These are phyloP conservation scores for Paratrypauchen microcephalus DNA, from an alignment of 2,797 vertebrate species.

Conservation along the genomic window DNA sequence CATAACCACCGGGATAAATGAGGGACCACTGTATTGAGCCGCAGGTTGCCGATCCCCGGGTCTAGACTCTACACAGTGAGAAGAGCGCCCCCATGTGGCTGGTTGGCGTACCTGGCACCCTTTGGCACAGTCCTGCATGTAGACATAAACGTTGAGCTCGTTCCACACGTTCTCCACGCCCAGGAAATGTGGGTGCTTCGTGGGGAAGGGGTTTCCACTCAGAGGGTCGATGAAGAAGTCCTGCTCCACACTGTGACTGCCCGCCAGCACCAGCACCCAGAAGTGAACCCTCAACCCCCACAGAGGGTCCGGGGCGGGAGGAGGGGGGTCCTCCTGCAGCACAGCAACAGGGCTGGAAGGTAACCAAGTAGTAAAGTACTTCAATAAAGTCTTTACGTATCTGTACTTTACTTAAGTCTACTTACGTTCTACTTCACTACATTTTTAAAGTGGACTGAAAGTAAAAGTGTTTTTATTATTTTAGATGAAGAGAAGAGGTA, in stretches of 20 bases:
- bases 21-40: too few species aligned
- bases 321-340: background rate
- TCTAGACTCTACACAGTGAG: too few species aligned
- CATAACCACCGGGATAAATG: too few species aligned
- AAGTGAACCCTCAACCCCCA: conserved; percentile 84
- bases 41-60: too few species aligned
- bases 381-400: too few species aligned
- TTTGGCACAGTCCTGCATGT: conserved; percentile 88
- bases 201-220: conserved; percentile 76
- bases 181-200: conserved; percentile 77
- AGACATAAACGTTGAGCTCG: conserved; percentile 89
- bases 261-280: conserved; percentile 89
- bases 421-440: too few species aligned
- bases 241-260: conserved; percentile 80
- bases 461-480: too few species aligned
- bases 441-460: too few species aligned
- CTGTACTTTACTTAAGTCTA: too few species aligned
- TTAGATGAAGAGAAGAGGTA: too few species aligned
- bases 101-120: conserved; percentile 65
- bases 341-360: background rate
- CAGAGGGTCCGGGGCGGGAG: conserved; percentile 67
- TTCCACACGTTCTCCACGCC: conserved; percentile 94
- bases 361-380: too few species aligned
- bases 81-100: background rate
- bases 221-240: conserved; percentile 91